Conservation (phyloP, 2,113 vertebrate species). For the Prunella fulvescens region DNA sequence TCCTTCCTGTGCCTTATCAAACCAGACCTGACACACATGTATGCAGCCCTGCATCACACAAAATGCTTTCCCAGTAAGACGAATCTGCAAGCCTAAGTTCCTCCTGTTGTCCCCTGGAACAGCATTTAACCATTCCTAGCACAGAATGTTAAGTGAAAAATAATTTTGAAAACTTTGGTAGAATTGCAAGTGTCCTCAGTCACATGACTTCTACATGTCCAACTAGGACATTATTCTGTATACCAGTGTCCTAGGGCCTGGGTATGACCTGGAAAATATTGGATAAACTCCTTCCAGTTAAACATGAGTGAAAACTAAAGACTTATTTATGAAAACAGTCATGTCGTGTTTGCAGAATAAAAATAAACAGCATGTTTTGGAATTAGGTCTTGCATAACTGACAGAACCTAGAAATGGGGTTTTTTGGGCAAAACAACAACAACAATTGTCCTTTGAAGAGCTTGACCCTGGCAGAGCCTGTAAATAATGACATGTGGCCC, state of each 20-base stretch:
- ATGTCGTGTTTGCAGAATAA: background rate
- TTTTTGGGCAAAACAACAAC: background rate
- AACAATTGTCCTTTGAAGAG: background rate
- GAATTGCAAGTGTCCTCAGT: background rate
- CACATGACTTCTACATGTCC: background rate
- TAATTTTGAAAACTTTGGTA: background rate
- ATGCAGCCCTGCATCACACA: background rate
- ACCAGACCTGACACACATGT: fast-evolving
- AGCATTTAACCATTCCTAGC: background rate
- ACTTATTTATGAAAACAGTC: background rate
- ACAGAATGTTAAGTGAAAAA: fast-evolving
- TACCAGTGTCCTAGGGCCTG: background rate
- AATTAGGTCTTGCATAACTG: background rate
- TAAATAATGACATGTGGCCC: background rate
- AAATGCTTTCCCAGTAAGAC: background rate
- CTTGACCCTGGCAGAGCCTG: background rate
- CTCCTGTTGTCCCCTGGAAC: background rate
- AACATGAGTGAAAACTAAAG: background rate
- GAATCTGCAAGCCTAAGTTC: background rate
- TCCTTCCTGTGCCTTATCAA: background rate
- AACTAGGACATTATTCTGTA: background rate
- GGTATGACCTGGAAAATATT: background rate
- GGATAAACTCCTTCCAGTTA: background rate
- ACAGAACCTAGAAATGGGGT: background rate
- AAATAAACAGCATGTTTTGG: background rate